Conservation (phyloP, 2,113 vertebrate genomes). For the Varanus salvator region DNA sequence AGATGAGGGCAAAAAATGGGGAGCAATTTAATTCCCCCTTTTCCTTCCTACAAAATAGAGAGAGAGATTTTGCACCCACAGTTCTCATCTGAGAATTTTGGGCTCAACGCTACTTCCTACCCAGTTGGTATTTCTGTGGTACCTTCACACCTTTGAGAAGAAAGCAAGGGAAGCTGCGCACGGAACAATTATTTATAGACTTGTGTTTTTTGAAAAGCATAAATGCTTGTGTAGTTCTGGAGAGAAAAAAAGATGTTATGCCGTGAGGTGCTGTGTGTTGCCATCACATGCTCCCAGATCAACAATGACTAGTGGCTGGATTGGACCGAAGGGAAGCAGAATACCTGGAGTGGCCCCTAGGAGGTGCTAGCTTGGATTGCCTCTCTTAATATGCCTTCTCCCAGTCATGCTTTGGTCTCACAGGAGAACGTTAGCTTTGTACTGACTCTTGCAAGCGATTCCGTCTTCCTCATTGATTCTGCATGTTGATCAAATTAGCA, state of each 20-base stretch:
- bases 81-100: background rate
- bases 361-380: background rate
- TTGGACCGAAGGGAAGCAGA: background rate
- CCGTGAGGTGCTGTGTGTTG: background rate
- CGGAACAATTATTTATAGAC: background rate
- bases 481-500: background rate
- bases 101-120: background rate
- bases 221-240: background rate
- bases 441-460: background rate
- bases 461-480: constrained; percentile 6
- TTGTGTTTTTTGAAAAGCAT: background rate
- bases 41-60: background rate
- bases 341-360: background rate
- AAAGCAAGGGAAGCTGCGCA: background rate
- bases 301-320: too few relatives aligned
- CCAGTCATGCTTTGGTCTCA: background rate
- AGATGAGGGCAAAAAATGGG: background rate
- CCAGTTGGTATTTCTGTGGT: background rate
- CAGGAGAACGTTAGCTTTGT: background rate
- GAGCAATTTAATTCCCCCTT: background rate
- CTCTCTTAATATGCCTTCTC: background rate
- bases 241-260: background rate
- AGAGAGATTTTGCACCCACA: background rate
- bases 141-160: background rate
- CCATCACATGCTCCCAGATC: background rate